Evolutionary conservation across 2,888 invertebrate species (phyloP), one percentile per base, ranked within the genome.

Genomic region (Melolontha melolontha): DNA sequence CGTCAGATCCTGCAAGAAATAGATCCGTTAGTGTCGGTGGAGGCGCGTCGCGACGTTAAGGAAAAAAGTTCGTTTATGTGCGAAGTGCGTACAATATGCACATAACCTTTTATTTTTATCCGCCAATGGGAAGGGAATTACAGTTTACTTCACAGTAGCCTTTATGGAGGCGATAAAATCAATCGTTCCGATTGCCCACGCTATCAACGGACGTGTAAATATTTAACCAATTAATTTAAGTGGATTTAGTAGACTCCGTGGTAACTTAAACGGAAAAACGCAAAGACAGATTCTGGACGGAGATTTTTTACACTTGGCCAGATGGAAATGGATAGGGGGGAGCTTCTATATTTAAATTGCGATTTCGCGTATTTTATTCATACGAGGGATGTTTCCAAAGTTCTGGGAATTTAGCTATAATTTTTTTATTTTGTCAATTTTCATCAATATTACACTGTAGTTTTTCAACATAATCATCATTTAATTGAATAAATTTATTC

Each of bases 1-100:
- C 72, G 81, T 82, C 79, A 82, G 77, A 76, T 82, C 80, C 82
- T 83, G 78, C 44, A 77, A 76, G 51, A 57, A 66, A 64, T 34
- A 49, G 29, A 64, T 8, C 8, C 17, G n/a, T n/a, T 17, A 39
- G 16, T 40, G 40, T 22, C 11, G 17, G 14, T 14, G 11, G 5
- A 6, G 27, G n/a, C 54, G 41, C 40, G n/a, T n/a, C 29, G 44
- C 14, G 7, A 27, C 14, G 44, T 44, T 16, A 12, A 17, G 8
- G 10, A 54, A 17, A 54, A 40, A 40, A 17, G 16, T 22, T 5
- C 54, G 54, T 6, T 6, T 16, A 10, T 40, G 41, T 59, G 29
- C 44, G 29, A 59, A 14, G 44, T 34, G 34, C 44, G 44, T 59
- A 59, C 14, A 12, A 44, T 11, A 12, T 14, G 16, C 14, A 40